Conservation (phyloP, 2,888 invertebrate species). For the Temnothorax ravouxi region DNA sequence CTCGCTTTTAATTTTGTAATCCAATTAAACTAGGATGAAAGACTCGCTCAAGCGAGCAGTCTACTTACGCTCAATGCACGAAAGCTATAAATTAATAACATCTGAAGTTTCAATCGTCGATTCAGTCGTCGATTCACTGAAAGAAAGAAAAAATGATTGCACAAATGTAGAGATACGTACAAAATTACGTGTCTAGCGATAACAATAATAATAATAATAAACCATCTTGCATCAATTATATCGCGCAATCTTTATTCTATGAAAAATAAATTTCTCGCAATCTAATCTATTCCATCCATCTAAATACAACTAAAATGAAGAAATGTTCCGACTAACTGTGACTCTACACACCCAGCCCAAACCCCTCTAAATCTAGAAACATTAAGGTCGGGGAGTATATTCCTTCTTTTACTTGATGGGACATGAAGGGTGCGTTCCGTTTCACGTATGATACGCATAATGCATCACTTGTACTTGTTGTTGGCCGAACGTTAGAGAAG, state of each 20-base stretch:
- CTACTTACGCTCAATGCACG: slow-evolving; percentile 80
- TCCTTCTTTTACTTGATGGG: background rate
- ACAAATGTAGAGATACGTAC: background rate
- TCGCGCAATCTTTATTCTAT: background rate
- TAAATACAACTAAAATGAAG: no score
- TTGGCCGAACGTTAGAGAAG: no score
- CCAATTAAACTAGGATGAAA: background rate
- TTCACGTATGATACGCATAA: no score
- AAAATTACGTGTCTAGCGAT: background rate
- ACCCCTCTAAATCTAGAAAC: no score
- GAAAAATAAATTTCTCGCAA: background rate
- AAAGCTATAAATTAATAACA: slow-evolving; percentile 74
- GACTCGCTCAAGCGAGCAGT: background rate
- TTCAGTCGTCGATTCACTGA: slow-evolving; percentile 72
- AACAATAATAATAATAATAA: background rate
- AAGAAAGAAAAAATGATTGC: slow-evolving; percentile 34
- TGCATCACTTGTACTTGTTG: no score
- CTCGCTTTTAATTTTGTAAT: background rate
- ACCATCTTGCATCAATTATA: background rate
- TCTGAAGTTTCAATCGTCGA: slow-evolving; percentile 71
- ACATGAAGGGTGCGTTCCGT: no score
- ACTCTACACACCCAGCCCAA: no score
- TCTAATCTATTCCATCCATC: no score
- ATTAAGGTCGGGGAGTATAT: no score
- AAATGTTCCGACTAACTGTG: no score